A percentile compares a stretch with the other conserved stretches of the same genome.
Evolutionary conservation across 1,140 invertebrate species (phyloP).

Genomic region (Apis laboriosa): DNA sequence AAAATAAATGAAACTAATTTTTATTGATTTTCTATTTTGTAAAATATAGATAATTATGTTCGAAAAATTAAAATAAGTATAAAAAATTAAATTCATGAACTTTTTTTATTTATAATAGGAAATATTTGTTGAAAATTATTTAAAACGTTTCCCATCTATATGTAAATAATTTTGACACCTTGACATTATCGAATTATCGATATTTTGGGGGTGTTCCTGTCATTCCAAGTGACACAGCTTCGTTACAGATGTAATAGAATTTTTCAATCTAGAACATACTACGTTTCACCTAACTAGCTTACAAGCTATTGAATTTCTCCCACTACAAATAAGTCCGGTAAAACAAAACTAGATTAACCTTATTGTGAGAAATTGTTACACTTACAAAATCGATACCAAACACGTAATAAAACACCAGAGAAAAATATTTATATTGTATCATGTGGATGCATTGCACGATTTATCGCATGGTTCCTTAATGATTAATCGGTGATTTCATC

Average conservation of each 20-base stretch:
- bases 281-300: not conserved
- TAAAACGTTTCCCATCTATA: not conserved
- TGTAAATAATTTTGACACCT: not conserved
- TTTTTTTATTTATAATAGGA: not conserved
- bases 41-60: not conserved
- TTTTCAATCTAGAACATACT: not conserved
- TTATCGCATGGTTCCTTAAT: not conserved
- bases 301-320: not conserved
- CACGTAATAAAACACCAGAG: no score
- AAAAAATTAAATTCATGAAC: not conserved
- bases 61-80: not conserved
- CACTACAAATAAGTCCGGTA: not conserved
- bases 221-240: not conserved
- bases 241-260: not conserved
- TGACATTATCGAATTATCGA: not conserved
- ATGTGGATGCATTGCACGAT: no score
- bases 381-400: not conserved
- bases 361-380: not conserved
- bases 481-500: constrained; percentile 15
- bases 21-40: not conserved
- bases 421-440: not conserved
- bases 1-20: not conserved
- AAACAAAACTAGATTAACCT: not conserved
- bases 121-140: not conserved
- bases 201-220: not conserved